A percentile compares a stretch with the other conserved stretches of the same genome.
Conservation (phyloP, 2,888 invertebrate species). For the Laspeyria flexula region DNA sequence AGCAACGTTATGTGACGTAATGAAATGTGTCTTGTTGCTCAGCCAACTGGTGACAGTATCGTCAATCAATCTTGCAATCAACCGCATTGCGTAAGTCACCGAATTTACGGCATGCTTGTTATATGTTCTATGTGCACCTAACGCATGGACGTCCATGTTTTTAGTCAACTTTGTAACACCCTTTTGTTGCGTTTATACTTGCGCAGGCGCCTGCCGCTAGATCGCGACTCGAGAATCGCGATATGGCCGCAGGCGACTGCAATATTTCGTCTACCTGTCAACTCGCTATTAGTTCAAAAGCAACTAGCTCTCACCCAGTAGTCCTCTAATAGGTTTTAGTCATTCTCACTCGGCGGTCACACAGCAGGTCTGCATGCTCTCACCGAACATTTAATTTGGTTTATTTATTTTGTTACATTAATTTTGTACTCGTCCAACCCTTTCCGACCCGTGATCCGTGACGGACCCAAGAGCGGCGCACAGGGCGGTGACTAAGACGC, state of each 20-base stretch:
- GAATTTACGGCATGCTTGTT: conserved; percentile 70
- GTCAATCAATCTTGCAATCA: conserved; percentile 96
- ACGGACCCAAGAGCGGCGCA: conserved; percentile 61
- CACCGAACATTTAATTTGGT: conserved; percentile 43
- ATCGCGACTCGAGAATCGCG: conserved; percentile 2
- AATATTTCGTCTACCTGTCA: conserved; percentile 28
- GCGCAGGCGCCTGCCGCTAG: conserved; percentile 16
- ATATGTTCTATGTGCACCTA: conserved; percentile 70
- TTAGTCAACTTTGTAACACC: conserved; percentile 48
- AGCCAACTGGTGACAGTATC: conserved; percentile 97
- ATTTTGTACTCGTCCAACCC: conserved; percentile 60
- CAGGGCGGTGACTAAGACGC: conserved; percentile 62
- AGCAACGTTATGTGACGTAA: conserved; percentile 80
- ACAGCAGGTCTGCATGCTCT: conserved; percentile 48
- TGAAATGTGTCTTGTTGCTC: conserved; percentile 86
- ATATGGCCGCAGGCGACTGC: conserved; percentile 15
- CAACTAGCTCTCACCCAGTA: conserved; percentile 41
- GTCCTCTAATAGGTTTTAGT: conserved; percentile 37
- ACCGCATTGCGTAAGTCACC: conserved; percentile 96
- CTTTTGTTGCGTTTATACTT: conserved; percentile 46
- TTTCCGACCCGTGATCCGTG: conserved; percentile 45
- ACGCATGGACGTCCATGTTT: conserved; percentile 72
- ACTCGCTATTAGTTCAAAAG: conserved; percentile 33
- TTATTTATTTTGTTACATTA: conserved; percentile 55
- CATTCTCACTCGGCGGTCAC: conserved; percentile 39